phyloP scores from a whole-genome alignment of 2,113 vertebrate species.

The Shinisaurus crocodilurus region DNA sequence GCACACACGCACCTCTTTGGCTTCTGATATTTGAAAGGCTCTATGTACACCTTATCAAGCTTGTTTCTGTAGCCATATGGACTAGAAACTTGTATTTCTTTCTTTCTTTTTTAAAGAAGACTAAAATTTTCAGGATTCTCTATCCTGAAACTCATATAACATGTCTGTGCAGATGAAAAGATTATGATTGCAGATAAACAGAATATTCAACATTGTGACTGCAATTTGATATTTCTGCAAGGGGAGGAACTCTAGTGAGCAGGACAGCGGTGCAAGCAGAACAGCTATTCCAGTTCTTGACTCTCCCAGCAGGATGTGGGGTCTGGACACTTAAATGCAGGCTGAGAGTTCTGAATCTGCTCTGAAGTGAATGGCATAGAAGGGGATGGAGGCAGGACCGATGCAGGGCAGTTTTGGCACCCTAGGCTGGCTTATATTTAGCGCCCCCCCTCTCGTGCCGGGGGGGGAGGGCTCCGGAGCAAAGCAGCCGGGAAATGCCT shows the following conservation, averaged over 20 bases:
- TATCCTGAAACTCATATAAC: neutral
- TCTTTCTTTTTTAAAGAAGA: neutral
- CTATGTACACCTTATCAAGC: neutral
- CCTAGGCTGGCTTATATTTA: too few species aligned
- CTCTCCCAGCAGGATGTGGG: neutral
- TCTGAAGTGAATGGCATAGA: neutral
- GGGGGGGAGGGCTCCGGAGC: too few species aligned
- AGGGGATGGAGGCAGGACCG: too few species aligned
- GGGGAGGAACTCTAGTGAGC: neutral
- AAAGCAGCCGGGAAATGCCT: too few species aligned
- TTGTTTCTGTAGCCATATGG: neutral
- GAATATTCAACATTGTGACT: neutral
- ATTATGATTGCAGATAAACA: neutral
- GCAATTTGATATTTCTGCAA: too few species aligned
- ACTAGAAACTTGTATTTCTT: neutral
- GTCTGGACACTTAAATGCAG: too few species aligned
- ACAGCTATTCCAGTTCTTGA: accelerated
- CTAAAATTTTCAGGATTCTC: neutral
- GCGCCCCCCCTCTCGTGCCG: too few species aligned
- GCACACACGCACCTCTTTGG: neutral
- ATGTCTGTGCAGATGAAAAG: neutral
- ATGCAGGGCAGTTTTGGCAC: too few species aligned
- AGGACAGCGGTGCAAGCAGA: accelerated
- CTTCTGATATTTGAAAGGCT: neutral
- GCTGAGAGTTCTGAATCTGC: neutral